phyloP scores from a whole-genome alignment of 2,113 vertebrate genomes.

The Brachyistius frenatus region DNA sequence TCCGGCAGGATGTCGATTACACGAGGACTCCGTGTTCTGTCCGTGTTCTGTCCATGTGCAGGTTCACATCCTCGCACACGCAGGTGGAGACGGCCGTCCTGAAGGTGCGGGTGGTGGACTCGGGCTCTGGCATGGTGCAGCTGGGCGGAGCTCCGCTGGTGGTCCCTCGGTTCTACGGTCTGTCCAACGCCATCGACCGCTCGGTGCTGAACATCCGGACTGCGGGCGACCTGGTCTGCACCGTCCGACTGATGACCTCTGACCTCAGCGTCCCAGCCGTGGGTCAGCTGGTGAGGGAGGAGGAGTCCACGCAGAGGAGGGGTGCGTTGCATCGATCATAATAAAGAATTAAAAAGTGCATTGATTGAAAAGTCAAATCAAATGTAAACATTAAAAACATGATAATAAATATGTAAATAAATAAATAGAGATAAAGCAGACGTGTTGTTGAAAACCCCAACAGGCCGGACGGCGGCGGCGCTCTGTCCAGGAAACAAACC shows the following conservation, averaged over 20 bases:
- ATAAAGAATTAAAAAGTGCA: too few relatives aligned
- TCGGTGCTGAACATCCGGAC: constrained; percentile 73
- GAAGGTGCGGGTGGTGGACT: constrained; percentile 72
- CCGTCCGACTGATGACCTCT: constrained; percentile 57
- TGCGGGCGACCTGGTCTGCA: constrained; percentile 63
- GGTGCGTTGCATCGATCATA: constrained; percentile 34
- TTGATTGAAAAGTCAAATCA: too few relatives aligned
- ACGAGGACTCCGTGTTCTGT: too few relatives aligned
- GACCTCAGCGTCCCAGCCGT: constrained; percentile 70
- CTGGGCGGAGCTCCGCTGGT: constrained; percentile 78
- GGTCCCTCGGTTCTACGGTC: constrained; percentile 80
- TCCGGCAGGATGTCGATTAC: too few relatives aligned
- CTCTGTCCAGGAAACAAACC: constrained; percentile 78
- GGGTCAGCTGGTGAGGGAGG: constrained; percentile 77
- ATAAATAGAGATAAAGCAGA: neutral
- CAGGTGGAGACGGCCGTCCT: constrained; percentile 78
- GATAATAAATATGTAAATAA: neutral
- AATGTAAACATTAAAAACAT: too few relatives aligned
- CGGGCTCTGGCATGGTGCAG: constrained; percentile 59
- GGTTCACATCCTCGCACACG: constrained; percentile 85
- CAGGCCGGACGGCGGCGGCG: constrained; percentile 70
- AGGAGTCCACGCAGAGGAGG: constrained; percentile 70
- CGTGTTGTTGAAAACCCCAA: too few relatives aligned
- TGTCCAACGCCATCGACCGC: constrained; percentile 80
- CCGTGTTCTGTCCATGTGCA: constrained; percentile 51